Conservation (phyloP, 2,113 vertebrate species). For the Cisticola juncidis region DNA sequence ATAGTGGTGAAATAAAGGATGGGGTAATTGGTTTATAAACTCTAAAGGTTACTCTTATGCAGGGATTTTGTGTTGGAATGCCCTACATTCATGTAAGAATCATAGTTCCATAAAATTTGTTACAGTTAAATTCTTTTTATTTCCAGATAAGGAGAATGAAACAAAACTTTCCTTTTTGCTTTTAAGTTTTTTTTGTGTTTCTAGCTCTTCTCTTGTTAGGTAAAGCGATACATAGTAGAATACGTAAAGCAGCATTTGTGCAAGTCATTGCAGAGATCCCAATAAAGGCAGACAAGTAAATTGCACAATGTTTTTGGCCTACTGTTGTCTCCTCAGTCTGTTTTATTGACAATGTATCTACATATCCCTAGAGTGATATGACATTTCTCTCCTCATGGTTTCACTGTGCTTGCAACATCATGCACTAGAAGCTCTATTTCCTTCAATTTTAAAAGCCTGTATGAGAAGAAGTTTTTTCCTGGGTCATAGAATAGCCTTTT, state of each 20-base stretch:
- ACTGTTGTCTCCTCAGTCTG: background rate
- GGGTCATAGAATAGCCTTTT: background rate
- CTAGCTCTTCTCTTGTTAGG: background rate
- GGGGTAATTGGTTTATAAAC: background rate
- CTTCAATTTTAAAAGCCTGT: background rate
- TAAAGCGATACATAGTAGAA: background rate
- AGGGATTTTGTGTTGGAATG: background rate
- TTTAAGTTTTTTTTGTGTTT: background rate
- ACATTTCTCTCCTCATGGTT: accelerated
- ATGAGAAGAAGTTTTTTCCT: background rate
- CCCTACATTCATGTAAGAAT: background rate
- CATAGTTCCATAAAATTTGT: background rate
- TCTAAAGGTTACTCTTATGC: background rate
- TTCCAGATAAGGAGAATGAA: background rate
- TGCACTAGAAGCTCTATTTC: background rate
- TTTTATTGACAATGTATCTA: background rate
- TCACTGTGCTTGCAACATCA: background rate
- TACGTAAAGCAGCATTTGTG: background rate
- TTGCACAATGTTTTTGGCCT: background rate
- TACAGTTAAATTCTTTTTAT: background rate
- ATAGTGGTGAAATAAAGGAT: background rate
- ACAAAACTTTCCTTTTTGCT: background rate
- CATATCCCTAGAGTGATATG: background rate
- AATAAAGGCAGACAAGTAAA: background rate
- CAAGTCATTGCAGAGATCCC: background rate